These are phyloP conservation scores for Tupaia chinensis DNA, from an alignment of 2,113 vertebrate genomes.

Conservation along the genomic window DNA sequence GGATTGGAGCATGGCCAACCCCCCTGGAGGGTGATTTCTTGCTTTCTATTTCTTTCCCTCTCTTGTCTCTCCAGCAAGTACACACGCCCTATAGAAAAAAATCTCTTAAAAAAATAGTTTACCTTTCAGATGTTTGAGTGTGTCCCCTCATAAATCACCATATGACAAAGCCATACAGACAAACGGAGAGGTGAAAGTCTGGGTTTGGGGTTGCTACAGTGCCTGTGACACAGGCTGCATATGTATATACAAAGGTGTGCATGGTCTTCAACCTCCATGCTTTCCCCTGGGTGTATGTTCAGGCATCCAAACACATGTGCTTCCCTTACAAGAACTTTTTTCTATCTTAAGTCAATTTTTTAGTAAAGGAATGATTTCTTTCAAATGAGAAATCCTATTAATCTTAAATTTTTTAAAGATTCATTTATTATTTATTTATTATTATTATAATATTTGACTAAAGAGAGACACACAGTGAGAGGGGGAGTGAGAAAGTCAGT, in stretches of 20 bases:
- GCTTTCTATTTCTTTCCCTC: too few species aligned
- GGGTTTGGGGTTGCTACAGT: not conserved
- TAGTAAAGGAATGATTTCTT: conserved; percentile 40
- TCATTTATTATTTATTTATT: too few species aligned
- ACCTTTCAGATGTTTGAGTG: not conserved
- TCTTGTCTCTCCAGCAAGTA: too few species aligned
- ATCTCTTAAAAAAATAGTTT: not conserved
- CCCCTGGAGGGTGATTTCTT: too few species aligned
- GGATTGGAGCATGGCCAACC: too few species aligned
- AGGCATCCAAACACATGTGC: not conserved
- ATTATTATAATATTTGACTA: too few species aligned
- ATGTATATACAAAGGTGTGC: not conserved
- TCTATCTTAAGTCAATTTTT: not conserved
- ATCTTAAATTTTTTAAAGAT: not conserved
- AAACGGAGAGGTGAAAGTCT: not conserved
- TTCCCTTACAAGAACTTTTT: not conserved
- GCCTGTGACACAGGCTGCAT: not conserved
- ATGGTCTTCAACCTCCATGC: not conserved
- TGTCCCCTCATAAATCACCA: not conserved
- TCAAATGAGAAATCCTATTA: not conserved
- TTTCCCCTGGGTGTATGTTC: not conserved
- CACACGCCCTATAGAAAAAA: too few species aligned
- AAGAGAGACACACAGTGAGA: too few species aligned
- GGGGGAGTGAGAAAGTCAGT: too few species aligned
- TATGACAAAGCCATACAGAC: not conserved